Evolutionary conservation across 2,888 invertebrate genomes (phyloP).

Genomic region (Stenodera caucasica): DNA sequence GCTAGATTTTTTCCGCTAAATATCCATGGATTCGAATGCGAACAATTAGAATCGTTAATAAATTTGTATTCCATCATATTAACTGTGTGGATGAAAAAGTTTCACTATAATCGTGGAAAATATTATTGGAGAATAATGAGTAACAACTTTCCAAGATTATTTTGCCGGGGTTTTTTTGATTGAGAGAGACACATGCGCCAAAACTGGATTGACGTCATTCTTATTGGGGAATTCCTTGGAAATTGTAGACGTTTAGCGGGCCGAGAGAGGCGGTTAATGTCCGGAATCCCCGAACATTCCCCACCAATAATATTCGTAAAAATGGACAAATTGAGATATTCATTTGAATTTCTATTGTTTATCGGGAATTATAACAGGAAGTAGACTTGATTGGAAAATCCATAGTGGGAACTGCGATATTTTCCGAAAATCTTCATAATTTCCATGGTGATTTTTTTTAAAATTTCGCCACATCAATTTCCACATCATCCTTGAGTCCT

Average conservation of each 20-base stretch:
- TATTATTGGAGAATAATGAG: constrained; percentile 33
- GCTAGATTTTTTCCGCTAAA: constrained; percentile 12
- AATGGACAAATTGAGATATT: too few species aligned
- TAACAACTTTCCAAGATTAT: constrained; percentile 38
- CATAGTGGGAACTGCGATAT: too few species aligned
- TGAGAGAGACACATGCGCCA: constrained; percentile 21
- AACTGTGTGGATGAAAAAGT: constrained; percentile 12
- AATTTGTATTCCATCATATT: constrained; percentile 21
- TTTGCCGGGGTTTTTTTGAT: constrained; percentile 30
- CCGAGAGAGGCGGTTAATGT: constrained; percentile 8
- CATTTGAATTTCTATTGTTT: too few species aligned
- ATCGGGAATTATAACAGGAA: too few species aligned
- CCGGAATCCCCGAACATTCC: constrained; percentile 23
- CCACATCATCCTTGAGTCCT: too few species aligned
- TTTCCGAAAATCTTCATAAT: too few species aligned
- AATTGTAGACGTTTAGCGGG: not conserved
- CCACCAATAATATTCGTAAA: too few species aligned
- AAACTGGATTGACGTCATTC: constrained; percentile 22
- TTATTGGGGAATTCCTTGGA: constrained; percentile 22
- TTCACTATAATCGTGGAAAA: constrained; percentile 32
- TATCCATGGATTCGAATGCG: constrained; percentile 7
- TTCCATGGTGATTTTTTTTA: too few species aligned
- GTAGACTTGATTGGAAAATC: too few species aligned
- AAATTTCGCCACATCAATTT: too few species aligned
- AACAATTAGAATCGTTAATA: constrained; percentile 7